A percentile compares a stretch with the other conserved stretches of the same genome.
Evolutionary conservation across 2,797 vertebrate species (phyloP).

Genomic region (Falco naumanni): DNA sequence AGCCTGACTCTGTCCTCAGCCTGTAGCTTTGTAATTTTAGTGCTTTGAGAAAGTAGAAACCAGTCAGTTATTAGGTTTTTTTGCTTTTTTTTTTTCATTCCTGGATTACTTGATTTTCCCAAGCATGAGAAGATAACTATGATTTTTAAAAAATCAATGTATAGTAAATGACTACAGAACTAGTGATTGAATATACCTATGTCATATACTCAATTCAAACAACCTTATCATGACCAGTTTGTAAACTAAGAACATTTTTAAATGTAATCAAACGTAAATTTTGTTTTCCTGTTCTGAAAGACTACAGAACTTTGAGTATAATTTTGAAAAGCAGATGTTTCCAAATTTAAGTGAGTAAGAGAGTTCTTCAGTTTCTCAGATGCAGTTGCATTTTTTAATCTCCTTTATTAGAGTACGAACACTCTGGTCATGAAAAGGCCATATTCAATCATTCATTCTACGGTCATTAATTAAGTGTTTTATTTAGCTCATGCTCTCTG

Average conservation of each 20-base stretch:
- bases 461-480: constrained; percentile 46
- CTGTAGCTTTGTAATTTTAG: not conserved
- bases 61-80: not conserved
- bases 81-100: not conserved
- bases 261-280: not conserved
- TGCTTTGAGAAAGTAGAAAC: not conserved
- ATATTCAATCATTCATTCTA: constrained; percentile 27
- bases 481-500: constrained; percentile 13
- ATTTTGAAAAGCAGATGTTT: constrained; percentile 52
- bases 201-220: not conserved
- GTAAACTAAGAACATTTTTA: not conserved
- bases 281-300: not conserved
- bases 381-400: constrained; percentile 21
- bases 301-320: not conserved
- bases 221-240: not conserved
- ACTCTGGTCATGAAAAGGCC: constrained; percentile 50
- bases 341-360: constrained; percentile 32
- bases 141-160: not conserved
- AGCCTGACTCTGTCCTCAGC: not conserved
- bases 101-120: not conserved
- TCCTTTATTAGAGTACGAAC: constrained; percentile 35
- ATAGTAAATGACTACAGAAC: not conserved
- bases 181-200: not conserved
- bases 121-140: not conserved
- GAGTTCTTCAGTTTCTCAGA: constrained; percentile 25